These are phyloP conservation scores for Cebus imitator DNA, from an alignment of 2,113 vertebrate genomes.

Conservation along the genomic window DNA sequence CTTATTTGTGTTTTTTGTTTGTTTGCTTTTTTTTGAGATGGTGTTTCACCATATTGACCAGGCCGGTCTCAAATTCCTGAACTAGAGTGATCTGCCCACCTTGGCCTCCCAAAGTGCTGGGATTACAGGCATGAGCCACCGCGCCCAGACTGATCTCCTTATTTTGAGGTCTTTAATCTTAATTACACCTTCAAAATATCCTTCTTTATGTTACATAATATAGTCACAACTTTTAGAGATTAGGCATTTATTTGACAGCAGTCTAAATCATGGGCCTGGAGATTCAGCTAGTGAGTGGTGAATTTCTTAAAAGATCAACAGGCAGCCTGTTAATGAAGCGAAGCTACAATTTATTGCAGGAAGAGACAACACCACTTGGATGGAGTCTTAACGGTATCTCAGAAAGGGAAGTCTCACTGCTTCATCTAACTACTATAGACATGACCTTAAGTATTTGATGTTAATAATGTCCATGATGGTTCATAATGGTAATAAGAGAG, in stretches of 20 bases:
- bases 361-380: not conserved
- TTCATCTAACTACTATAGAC: not conserved
- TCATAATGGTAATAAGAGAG: not conserved
- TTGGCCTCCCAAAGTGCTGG: too few species aligned
- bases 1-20: too few species aligned
- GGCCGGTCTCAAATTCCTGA: too few species aligned
- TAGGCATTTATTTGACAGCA: not conserved
- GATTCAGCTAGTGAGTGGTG: not conserved
- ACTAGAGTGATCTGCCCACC: too few species aligned
- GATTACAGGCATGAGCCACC: too few species aligned
- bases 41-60: too few species aligned
- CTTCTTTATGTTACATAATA: not conserved
- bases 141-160: rapidly evolving
- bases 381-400: not conserved
- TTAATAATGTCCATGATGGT: not conserved
- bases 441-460: not conserved
- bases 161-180: not conserved
- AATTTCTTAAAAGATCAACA: not conserved
- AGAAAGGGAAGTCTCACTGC: not conserved
- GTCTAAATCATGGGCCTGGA: not conserved
- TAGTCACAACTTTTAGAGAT: not conserved
- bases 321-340: not conserved
- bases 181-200: not conserved
- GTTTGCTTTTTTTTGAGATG: too few species aligned
- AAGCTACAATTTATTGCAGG: not conserved